Percentiles rank a stretch among this genome's conserved stretches.
These are phyloP conservation scores for Eledone cirrhosa DNA, from an alignment of 2,888 invertebrate species.

Conservation along the genomic window DNA sequence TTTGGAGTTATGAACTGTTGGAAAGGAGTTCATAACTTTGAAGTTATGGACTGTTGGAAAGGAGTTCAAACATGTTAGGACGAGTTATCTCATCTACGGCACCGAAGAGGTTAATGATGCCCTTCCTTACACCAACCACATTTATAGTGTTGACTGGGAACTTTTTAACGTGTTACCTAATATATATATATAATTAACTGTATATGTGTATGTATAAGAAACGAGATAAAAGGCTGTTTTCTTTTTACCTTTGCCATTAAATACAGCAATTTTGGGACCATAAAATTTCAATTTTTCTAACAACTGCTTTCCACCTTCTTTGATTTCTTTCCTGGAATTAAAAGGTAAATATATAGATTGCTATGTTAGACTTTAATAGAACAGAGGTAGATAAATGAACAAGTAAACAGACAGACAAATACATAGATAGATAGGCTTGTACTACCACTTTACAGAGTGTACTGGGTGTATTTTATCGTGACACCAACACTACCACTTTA, in stretches of 20 bases:
- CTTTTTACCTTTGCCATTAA: slow-evolving; percentile 89
- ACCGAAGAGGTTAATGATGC: no score
- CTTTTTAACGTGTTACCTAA: background rate
- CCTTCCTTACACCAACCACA: no score
- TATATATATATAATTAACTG: background rate
- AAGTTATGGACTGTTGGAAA: no score
- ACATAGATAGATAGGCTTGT: background rate
- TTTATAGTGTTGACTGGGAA: no score
- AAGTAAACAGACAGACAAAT: background rate
- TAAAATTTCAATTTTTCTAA: slow-evolving; percentile 89
- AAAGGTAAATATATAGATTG: background rate
- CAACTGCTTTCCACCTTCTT: slow-evolving; percentile 79
- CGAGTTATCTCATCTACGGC: no score
- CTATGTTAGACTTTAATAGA: background rate
- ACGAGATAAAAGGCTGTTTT: background rate
- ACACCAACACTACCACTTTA: no score
- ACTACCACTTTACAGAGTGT: background rate
- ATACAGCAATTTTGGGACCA: slow-evolving; percentile 95
- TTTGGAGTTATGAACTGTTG: no score
- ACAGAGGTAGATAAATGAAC: background rate
- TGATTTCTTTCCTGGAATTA: slow-evolving; percentile 66
- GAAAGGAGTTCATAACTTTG: no score
- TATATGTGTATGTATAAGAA: background rate
- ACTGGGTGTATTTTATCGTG: no score
- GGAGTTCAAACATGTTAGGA: no score